Base-by-base conservation (phyloP, 2,113 vertebrate species). In the Amblyopsis rosae region DNA sequence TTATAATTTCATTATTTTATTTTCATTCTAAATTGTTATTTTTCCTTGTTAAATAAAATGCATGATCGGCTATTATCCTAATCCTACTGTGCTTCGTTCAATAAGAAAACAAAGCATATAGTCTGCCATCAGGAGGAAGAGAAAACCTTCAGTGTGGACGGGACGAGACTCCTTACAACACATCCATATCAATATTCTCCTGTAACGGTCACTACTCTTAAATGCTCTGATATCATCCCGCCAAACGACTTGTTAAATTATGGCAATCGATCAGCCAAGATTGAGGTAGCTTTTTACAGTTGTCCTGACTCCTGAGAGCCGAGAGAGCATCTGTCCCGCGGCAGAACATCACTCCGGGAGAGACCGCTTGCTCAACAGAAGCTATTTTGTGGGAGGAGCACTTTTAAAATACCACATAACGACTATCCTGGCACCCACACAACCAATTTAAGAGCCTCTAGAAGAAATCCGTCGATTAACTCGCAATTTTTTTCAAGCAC, bases 331-430 rank as follows among this genome's bases (percentile, higher is more conserved):
- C 11, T 12, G 13, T 2, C 4, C 51, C 13, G 51, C 13, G 51
- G 51, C 51, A 13, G 51, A 46, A 64, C 45, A 61, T 61, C 51
- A 65, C 59, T 54, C 10, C 51, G 13, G 51, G 12, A 7, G 15
- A n/a, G 4, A 54, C 13, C 15, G 17, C 62, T 53, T 15, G 59
- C 59, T 6, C 62, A 54, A 63, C 65, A 3, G n/a, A 19, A 48
- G 61, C 54, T n/a, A 33, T 51, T 75, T 56, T 62, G 56, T 58
- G 54, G 83, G 80, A 71, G 73, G 73, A 65, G 75, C 51, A 56
- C 15, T 9, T n/a, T 26, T 9, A 41, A 8, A 41, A 41, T 41
- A 41, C 35, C 35, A 41, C 35, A 41, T 41, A 41, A 41, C 4
- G 35, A 62, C n/a, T 8, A 11, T 32, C 12, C 61, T 12, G 54